phyloP scores from a whole-genome alignment of 2,888 invertebrate species.

The Ophraella communa region DNA sequence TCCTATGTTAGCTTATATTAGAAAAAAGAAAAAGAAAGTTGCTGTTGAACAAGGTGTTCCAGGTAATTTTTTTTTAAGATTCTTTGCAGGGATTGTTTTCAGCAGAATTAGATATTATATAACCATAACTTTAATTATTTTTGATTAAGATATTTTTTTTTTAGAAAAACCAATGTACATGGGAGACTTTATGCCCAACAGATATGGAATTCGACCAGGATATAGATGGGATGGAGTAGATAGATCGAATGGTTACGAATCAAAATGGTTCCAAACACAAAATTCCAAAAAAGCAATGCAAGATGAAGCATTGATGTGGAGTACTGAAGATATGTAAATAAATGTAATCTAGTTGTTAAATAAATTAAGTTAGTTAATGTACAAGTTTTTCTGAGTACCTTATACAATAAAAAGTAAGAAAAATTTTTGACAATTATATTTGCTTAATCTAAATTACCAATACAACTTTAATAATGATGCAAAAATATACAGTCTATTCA shows the following conservation, averaged over 20 bases:
- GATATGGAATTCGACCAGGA: slow-evolving; percentile 91
- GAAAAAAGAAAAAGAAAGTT: slow-evolving; percentile 70
- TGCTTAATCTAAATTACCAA: not conserved
- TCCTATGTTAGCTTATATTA: slow-evolving; percentile 91
- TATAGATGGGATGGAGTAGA: slow-evolving; percentile 99
- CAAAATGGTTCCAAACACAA: slow-evolving; percentile 80
- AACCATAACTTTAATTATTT: no score
- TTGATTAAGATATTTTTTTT: slow-evolving; percentile 42
- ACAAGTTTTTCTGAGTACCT: not conserved
- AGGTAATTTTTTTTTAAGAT: slow-evolving; percentile 42
- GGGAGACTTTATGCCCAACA: slow-evolving; percentile 89
- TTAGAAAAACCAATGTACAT: slow-evolving; percentile 75
- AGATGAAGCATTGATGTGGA: slow-evolving; percentile 93
- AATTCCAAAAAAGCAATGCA: slow-evolving; percentile 77
- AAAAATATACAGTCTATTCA: slow-evolving; percentile 5
- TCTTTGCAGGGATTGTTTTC: no score
- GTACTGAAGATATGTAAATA: slow-evolving; percentile 87
- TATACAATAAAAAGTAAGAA: no score
- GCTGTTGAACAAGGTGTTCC: slow-evolving; percentile 65
- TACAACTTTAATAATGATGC: not conserved
- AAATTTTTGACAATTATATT: not conserved
- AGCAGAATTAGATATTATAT: no score
- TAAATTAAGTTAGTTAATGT: not conserved
- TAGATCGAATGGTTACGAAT: slow-evolving; percentile 95
- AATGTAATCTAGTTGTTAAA: not conserved